Base-by-base conservation (phyloP, 2,797 vertebrate genomes). In the Uromys caudimaculatus region DNA sequence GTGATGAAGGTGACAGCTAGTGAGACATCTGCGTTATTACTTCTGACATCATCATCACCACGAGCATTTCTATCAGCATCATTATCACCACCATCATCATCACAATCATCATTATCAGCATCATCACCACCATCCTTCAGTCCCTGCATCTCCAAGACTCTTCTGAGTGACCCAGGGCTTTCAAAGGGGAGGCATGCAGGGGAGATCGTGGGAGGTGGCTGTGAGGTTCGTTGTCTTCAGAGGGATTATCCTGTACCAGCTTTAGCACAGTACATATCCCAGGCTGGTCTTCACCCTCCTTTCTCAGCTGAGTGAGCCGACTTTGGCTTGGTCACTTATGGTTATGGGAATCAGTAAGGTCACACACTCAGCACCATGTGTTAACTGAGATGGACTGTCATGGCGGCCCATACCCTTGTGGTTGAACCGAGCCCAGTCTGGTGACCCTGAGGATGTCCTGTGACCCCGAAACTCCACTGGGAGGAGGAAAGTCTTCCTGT, bases 151-250 rank as follows among this genome's bases (percentile, higher is more conserved):
- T n/a, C 71, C 0, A 0, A 90, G 60, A n/a, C 44, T 52, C 71
- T 17, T 4, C 12, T n/a, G 29, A 84, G 47, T 6, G 77, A 3
- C 47, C 71, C 58, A 41, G 50, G 75, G 44, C 47, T 85, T 89
- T 76, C 1, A 24, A 2, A 2, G 4, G 7, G 35, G 52, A 35
- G 60, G 32, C 1, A 6, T 3, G 7, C 1, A 19, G 76, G 76
- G 64, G 75, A 29, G 56, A 69, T 47, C 58, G 14, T 6, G 47
- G 54, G 52, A 79, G 47, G 60, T 16, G 2, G 27, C 60, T 1
- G 12, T 27, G 19, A 35, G 69, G 86, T 41, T 56, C 11, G 5
- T 60, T 60, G 54, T 32, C 13, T 77, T 58, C 21, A 12, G 32
- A 76, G 27, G 38, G 27, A 10, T 16, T 16, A 73, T 38, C 69